Conservation (phyloP, 2,113 vertebrate genomes). For the Oreochromis niloticus region DNA sequence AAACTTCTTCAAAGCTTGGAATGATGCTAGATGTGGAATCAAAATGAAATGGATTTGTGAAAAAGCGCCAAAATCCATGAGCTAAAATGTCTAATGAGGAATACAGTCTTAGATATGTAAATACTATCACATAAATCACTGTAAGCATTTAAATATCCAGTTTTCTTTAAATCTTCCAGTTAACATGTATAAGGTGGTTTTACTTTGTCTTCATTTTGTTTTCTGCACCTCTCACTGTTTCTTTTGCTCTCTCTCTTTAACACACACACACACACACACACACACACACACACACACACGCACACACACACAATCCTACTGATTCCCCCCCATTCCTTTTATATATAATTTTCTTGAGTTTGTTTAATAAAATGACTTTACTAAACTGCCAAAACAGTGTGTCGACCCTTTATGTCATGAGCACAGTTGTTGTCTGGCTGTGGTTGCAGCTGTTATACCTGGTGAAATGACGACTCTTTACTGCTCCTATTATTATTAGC, state of each 20-base stretch:
- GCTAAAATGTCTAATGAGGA: not conserved
- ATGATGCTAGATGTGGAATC: not conserved
- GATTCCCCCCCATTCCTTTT: too few species aligned
- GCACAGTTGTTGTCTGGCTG: not conserved
- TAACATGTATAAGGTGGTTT: not conserved
- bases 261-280: too few species aligned
- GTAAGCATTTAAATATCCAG: not conserved
- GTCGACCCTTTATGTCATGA: not conserved
- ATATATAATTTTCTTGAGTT: not conserved
- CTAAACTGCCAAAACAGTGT: not conserved
- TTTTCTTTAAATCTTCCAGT: not conserved
- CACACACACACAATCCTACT: too few species aligned
- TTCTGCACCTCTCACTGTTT: not conserved
- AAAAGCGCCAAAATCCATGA: not conserved
- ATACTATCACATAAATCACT: not conserved
- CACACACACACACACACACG: too few species aligned
- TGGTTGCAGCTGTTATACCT: not conserved
- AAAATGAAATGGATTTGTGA: constrained; percentile 57
- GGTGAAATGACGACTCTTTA: not conserved
- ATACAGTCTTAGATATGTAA: not conserved
- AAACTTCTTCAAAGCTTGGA: constrained; percentile 48
- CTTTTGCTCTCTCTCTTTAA: too few species aligned
- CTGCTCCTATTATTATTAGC: too few species aligned
- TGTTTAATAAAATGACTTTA: not conserved
- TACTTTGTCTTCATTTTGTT: not conserved